Percentiles rank a stretch among this genome's conserved stretches.
Conservation (phyloP, 2,888 invertebrate genomes). For the Anthoptus insignis region DNA sequence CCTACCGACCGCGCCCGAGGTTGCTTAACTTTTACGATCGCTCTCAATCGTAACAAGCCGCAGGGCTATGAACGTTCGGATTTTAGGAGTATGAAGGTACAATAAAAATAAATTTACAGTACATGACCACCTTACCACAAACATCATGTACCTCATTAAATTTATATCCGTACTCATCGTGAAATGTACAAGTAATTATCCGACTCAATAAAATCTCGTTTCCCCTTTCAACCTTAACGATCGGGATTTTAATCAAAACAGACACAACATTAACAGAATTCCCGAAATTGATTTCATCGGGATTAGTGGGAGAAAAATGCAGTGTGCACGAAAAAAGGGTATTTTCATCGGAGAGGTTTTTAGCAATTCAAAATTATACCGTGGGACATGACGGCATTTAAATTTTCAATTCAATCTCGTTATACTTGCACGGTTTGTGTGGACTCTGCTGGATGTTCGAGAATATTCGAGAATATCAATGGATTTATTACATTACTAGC, state of each 20-base stretch:
- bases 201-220: background rate
- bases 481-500: background rate
- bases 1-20: too few species aligned
- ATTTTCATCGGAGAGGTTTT: slow-evolving; percentile 29
- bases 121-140: background rate
- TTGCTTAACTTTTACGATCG: too few species aligned
- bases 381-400: slow-evolving; percentile 29
- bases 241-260: slow-evolving; percentile 11
- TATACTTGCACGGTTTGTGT: slow-evolving; percentile 24
- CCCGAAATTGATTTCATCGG: slow-evolving; percentile 12
- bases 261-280: background rate
- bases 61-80: too few species aligned
- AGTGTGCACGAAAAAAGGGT: slow-evolving; percentile 22
- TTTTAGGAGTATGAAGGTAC: too few species aligned
- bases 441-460: slow-evolving; percentile 15
- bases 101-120: background rate
- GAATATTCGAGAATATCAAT: slow-evolving; percentile 14
- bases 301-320: slow-evolving; percentile 32
- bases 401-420: slow-evolving; percentile 34
- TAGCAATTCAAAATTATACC: slow-evolving; percentile 37
- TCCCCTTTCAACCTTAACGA: slow-evolving; percentile 3
- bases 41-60: too few species aligned
- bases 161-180: background rate
- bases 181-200: background rate
- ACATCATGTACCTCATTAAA: background rate